Conservation (phyloP, 2,888 invertebrate genomes). For the Caenorhabditis sp. region DNA sequence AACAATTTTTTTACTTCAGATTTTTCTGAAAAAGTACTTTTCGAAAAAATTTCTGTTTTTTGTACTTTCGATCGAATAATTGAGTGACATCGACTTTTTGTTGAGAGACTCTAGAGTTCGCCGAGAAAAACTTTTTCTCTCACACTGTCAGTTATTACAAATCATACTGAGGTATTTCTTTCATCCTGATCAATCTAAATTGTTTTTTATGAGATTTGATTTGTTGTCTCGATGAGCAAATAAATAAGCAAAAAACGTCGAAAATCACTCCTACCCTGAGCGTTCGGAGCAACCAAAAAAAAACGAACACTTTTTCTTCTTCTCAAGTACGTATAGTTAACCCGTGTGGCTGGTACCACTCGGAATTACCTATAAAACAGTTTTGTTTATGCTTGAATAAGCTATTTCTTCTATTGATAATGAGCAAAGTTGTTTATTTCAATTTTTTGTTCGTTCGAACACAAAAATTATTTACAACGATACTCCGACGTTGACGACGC, state of each 20-base stretch:
- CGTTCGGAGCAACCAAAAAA: not conserved
- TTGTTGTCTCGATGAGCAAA: slow-evolving; percentile 1
- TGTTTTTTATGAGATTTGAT: not conserved
- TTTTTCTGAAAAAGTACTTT: not conserved
- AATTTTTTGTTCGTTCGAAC: not conserved
- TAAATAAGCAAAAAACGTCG: not conserved
- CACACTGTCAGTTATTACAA: too few relatives aligned
- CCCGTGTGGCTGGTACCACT: slow-evolving; percentile 41
- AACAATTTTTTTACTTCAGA: not conserved
- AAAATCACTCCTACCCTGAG: not conserved
- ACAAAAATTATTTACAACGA: not conserved
- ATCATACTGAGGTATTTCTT: too few relatives aligned
- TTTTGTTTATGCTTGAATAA: slow-evolving; percentile 1
- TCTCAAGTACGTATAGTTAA: slow-evolving; percentile 39
- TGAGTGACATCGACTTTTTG: not conserved
- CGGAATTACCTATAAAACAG: slow-evolving; percentile 23
- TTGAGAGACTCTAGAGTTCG: too few relatives aligned
- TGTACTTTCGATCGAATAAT: too few relatives aligned
- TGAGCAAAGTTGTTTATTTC: not conserved
- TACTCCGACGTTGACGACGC: not conserved
- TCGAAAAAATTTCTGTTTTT: not conserved
- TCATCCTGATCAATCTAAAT: not conserved
- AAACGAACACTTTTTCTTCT: slow-evolving; percentile 1
- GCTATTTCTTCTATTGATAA: not conserved
- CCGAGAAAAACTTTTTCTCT: not conserved